phyloP scores from a whole-genome alignment of 1,140 invertebrate genomes.

The Drosophila quadrilineata region DNA sequence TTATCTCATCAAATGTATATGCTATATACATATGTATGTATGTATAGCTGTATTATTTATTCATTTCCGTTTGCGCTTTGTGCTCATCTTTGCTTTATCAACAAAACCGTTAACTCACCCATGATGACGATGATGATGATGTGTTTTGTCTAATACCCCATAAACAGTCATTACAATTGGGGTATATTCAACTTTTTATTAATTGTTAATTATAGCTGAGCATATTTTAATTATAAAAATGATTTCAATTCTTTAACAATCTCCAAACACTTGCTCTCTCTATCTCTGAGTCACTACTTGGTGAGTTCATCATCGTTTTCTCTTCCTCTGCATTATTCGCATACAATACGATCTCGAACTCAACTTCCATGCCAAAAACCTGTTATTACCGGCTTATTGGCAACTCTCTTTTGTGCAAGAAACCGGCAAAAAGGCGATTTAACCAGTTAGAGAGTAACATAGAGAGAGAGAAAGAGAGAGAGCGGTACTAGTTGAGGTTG shows the following conservation, averaged over 20 bases:
- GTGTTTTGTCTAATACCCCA: too few species aligned
- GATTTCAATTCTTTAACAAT: too few species aligned
- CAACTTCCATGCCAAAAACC: slow-evolving; percentile 2
- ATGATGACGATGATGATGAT: too few species aligned
- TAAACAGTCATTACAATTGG: too few species aligned
- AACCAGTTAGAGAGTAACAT: slow-evolving; percentile 5
- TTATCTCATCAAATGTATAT: slow-evolving; percentile 26
- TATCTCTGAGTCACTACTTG: slow-evolving; percentile 4
- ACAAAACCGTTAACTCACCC: too few species aligned
- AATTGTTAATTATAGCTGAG: too few species aligned
- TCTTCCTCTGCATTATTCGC: background rate
- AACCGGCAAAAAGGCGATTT: slow-evolving; percentile 3
- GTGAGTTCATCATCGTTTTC: slow-evolving; percentile 14
- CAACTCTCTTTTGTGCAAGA: slow-evolving; percentile 7
- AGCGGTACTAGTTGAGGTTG: too few species aligned
- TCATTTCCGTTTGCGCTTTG: slow-evolving; percentile 4
- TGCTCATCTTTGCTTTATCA: background rate
- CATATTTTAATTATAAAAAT: too few species aligned
- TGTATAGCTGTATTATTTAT: slow-evolving; percentile 8
- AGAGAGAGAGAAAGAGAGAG: background rate
- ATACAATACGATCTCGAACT: background rate
- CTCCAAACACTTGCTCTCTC: too few species aligned
- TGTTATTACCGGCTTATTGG: slow-evolving; percentile 1
- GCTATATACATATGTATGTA: background rate
- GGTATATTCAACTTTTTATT: too few species aligned